These are phyloP conservation scores for Campoplex nolae DNA, from an alignment of 2,888 invertebrate species.

Conservation along the genomic window DNA sequence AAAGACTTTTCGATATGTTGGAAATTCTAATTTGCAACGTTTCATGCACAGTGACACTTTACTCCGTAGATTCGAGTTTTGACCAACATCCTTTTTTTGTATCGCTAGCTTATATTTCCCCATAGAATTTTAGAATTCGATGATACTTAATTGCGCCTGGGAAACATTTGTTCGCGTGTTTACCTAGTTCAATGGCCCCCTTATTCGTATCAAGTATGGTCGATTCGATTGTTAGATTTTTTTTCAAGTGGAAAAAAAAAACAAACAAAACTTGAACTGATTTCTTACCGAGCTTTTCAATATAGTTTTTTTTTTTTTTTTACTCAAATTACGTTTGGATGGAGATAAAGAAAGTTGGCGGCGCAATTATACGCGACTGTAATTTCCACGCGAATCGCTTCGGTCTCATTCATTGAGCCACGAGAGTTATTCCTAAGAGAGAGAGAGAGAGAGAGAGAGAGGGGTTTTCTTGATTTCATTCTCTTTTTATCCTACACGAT, in stretches of 20 bases:
- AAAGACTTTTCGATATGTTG: constrained; percentile 21
- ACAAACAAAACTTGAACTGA: too few species aligned
- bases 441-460: neutral
- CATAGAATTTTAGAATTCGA: neutral
- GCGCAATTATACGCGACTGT: constrained; percentile 61
- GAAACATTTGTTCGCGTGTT: neutral
- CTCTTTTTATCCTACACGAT: constrained; percentile 36
- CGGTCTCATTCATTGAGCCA: constrained; percentile 26
- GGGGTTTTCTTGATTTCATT: constrained; percentile 7
- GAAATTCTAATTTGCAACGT: constrained; percentile 61
- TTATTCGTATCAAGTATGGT: neutral
- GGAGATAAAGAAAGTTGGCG: constrained; percentile 21
- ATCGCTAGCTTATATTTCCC: neutral
- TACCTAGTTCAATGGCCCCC: neutral
- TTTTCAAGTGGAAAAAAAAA: neutral
- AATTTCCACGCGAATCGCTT: constrained; percentile 60
- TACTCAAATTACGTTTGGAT: neutral
- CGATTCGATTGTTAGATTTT: neutral
- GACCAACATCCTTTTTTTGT: constrained; percentile 20
- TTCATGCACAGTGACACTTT: constrained; percentile 35
- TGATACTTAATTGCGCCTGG: neutral
- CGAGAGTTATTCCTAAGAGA: neutral
- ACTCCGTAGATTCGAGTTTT: constrained; percentile 38
- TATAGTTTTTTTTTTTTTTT: neutral
- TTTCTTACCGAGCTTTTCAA: neutral